Evolutionary conservation across 1,140 invertebrate species (phyloP).

Genomic region (Bombus huntii): DNA sequence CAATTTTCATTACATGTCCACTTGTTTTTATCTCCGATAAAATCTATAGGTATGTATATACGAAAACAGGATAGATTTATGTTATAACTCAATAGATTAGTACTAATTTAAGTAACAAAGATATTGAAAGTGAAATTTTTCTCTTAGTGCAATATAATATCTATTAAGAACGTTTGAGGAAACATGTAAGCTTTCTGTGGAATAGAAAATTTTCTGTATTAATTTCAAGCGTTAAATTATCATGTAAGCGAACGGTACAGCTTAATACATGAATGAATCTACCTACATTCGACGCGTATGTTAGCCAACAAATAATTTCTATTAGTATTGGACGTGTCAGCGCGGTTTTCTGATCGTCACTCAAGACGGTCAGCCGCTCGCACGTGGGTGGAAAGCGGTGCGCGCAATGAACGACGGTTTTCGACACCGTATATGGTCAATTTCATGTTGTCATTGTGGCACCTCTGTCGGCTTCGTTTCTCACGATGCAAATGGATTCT

Average conservation of each 20-base stretch:
- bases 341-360: conserved; percentile 58
- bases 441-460: conserved; percentile 45
- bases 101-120: background rate
- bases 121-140: background rate
- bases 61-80: background rate
- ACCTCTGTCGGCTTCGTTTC: background rate
- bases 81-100: background rate
- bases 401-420: conserved; percentile 62
- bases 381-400: conserved; percentile 68
- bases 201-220: background rate
- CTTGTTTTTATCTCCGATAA: no score
- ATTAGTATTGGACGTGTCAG: conserved; percentile 46
- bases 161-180: background rate
- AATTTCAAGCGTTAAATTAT: conserved; percentile 22
- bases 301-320: conserved; percentile 62
- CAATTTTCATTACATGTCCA: no score
- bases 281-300: conserved; percentile 53
- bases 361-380: conserved; percentile 12
- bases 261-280: conserved; percentile 59
- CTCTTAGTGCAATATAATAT: background rate
- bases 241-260: conserved; percentile 24
- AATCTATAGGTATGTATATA: no score
- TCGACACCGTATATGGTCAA: conserved; percentile 65
- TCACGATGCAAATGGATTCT: background rate
- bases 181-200: no score